A percentile compares a stretch with the other conserved stretches of the same genome.
Evolutionary conservation across 1,140 invertebrate species (phyloP).

Genomic region (Brevipalpus yothersi): DNA sequence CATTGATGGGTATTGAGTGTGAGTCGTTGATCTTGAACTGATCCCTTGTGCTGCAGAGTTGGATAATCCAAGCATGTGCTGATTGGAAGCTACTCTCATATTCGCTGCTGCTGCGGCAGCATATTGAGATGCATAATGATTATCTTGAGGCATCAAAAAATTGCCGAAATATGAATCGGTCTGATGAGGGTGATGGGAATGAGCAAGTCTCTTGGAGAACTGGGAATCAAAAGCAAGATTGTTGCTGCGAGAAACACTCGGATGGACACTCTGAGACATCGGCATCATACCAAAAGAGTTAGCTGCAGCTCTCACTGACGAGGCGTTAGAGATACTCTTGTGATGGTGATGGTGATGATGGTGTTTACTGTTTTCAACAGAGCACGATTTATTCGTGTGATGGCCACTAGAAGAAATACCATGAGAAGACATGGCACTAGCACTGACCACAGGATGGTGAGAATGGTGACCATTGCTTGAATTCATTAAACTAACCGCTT

Average conservation of each 20-base stretch:
- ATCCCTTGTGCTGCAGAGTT: no score
- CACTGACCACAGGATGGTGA: background rate
- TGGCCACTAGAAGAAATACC: background rate
- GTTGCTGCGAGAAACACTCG: background rate
- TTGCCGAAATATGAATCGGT: background rate
- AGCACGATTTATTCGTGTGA: background rate
- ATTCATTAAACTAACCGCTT: conserved; percentile 8
- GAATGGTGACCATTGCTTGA: background rate
- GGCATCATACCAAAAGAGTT: background rate
- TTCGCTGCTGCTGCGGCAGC: no score
- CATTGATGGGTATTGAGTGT: background rate
- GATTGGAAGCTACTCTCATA: no score
- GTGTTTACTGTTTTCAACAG: background rate
- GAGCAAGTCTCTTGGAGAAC: background rate
- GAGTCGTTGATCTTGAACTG: no score
- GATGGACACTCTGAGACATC: background rate
- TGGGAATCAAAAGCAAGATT: background rate
- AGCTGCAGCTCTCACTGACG: background rate
- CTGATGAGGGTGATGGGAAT: background rate
- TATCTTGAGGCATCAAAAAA: background rate
- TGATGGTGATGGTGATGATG: background rate
- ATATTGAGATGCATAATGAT: no score
- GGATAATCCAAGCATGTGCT: no score
- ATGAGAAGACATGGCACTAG: background rate
- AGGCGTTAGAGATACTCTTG: background rate